A percentile compares a stretch with the other conserved stretches of the same genome.
These are phyloP conservation scores for Gallinago stenura DNA, from an alignment of 2,797 vertebrate species.

Conservation along the genomic window DNA sequence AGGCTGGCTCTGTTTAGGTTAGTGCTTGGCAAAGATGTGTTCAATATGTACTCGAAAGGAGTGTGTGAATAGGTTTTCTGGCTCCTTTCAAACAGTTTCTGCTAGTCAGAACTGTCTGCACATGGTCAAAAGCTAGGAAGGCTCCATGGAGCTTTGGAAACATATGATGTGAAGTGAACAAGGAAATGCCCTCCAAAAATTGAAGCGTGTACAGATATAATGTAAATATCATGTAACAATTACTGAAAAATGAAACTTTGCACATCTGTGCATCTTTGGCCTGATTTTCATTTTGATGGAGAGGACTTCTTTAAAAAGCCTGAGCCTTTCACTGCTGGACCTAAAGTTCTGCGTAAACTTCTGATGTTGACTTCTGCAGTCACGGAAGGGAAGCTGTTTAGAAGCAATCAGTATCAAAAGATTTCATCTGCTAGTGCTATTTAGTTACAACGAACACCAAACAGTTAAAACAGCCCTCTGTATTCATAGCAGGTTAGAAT, in stretches of 20 bases:
- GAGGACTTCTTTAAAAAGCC: neutral
- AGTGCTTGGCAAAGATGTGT: constrained; percentile 1
- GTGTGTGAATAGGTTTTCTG: neutral
- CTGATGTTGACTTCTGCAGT: neutral
- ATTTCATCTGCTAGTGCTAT: neutral
- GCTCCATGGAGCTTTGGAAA: neutral
- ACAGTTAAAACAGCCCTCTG: neutral
- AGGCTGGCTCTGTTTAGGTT: constrained; percentile 11
- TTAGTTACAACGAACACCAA: neutral
- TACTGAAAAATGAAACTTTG: neutral
- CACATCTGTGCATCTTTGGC: neutral
- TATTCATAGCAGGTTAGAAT: neutral
- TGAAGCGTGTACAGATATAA: neutral
- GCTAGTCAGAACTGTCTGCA: neutral
- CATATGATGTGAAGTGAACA: neutral
- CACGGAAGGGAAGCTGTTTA: neutral
- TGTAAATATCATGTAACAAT: neutral
- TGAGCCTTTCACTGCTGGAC: neutral
- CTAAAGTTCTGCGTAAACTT: neutral
- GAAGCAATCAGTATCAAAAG: neutral
- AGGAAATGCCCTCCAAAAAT: neutral
- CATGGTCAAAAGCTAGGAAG: neutral
- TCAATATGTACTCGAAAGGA: constrained; percentile 5
- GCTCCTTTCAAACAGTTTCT: constrained; percentile 24
- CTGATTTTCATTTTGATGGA: neutral